A percentile compares a stretch with the other conserved stretches of the same genome.
Evolutionary conservation across 2,797 vertebrate genomes (phyloP).

Genomic region (Morus bassanus): DNA sequence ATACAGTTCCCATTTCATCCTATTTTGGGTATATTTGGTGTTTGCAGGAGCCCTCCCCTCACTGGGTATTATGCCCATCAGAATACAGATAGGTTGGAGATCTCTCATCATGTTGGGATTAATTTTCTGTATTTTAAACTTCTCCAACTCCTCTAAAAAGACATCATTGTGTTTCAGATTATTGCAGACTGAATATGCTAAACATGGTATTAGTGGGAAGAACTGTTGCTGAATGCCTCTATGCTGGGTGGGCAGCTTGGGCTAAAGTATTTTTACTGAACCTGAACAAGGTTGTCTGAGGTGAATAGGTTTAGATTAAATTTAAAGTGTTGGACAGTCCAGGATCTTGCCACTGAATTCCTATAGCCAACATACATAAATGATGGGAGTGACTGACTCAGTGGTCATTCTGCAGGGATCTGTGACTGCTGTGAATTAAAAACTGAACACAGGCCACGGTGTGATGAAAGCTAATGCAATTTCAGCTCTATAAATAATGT

Average conservation of each 20-base stretch:
- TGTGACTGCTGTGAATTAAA: not conserved
- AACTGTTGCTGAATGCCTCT: not conserved
- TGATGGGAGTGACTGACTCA: not conserved
- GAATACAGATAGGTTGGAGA: not conserved
- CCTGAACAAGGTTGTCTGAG: not conserved
- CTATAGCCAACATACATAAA: not conserved
- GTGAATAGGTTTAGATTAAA: not conserved
- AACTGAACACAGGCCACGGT: not conserved
- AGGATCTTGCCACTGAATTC: not conserved
- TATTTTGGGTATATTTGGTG: not conserved
- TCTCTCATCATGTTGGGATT: not conserved
- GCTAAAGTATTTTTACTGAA: not conserved
- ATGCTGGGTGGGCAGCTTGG: not conserved
- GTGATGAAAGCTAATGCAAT: not conserved
- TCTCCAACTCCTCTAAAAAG: not conserved
- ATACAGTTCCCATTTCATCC: not conserved
- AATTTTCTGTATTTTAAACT: not conserved
- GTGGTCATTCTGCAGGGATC: not conserved
- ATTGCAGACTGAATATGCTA: not conserved
- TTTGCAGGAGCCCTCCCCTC: not conserved
- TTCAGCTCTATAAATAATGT: not conserved
- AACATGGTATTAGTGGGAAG: not conserved
- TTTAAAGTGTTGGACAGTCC: not conserved
- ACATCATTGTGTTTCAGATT: not conserved
- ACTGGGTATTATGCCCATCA: not conserved